Base-by-base conservation (phyloP, 2,113 vertebrate genomes). In the Hyperoodon ampullatus region DNA sequence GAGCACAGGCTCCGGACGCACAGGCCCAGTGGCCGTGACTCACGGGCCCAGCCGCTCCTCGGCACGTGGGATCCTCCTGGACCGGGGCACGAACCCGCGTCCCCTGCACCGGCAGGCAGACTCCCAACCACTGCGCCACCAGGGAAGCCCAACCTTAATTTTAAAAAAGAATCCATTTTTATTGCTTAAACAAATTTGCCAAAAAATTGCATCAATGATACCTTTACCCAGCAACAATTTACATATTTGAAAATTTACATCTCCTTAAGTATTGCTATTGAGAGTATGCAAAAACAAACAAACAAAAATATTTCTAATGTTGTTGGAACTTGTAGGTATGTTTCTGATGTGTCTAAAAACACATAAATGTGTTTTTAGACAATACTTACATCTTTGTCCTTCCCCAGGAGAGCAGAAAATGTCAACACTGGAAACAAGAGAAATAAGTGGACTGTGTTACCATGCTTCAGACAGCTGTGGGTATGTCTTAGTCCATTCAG, bases 281-380 rank as follows among this genome's bases (percentile, higher is more conserved):
- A 96, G 3, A 92, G 19, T 44, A 19, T 92, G 12, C 35, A 91
- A 90, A 77, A 71, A 70, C 23, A 39, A 78, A 0, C 33, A 74
- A 35, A 75, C 16, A 63, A 87, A 88, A 68, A 28, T 35, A 58
- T 80, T 24, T 21, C 6, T 60, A 77, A 71, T 65, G 80, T 87
- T 80, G 19, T 89, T 92, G 50, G 60, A 50, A 26, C 6, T 23
- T 35, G 18, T 87, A 26, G 50, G 19, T 71, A n/a, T 83, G 28
- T 70, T 91, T 95, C 78, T 97, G 26, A 87, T 68, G 80, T 96
- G 4, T 80, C 30, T 74, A 77, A 65, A 93, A 39, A 13, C 55
- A 55, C 23, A 30, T 74, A 71, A 66, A 81, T 95, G 6, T 95
- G 44, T 5, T 95, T 83, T 88, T 90, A 85, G 44, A 89, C 24